A percentile compares a stretch with the other conserved stretches of the same genome.
phyloP scores from a whole-genome alignment of 2,113 vertebrate species.

The Leptodactylus fuscus region DNA sequence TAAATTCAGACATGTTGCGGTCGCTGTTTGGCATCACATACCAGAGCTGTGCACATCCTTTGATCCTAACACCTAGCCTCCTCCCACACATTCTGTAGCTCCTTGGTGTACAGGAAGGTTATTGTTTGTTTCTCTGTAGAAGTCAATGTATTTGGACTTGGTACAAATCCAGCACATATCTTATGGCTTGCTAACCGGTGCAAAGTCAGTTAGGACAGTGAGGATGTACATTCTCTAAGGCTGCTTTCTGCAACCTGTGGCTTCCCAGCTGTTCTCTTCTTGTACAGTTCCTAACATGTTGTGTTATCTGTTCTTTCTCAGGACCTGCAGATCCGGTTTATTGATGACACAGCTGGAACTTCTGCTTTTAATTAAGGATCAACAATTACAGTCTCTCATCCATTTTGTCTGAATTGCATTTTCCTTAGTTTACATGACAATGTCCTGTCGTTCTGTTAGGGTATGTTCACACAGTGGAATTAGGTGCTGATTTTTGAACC shows the following conservation, averaged over 20 bases:
- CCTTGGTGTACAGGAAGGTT: background rate
- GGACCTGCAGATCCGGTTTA: background rate
- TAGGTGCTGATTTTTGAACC: too few species aligned
- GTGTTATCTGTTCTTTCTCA: slow-evolving; percentile 13
- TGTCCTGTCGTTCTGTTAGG: too few species aligned
- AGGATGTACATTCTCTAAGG: background rate
- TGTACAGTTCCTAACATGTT: slow-evolving; percentile 20
- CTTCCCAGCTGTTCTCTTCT: background rate
- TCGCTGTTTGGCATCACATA: slow-evolving; percentile 21
- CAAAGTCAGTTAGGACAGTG: background rate
- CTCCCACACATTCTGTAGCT: slow-evolving; percentile 13
- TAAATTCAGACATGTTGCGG: slow-evolving; percentile 16
- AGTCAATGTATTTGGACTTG: background rate
- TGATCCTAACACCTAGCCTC: slow-evolving; percentile 42
- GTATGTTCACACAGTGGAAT: too few species aligned
- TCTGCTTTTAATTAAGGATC: background rate
- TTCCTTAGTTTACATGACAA: too few species aligned
- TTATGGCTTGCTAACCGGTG: background rate
- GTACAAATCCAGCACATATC: background rate
- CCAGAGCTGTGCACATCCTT: slow-evolving; percentile 25
- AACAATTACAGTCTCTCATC: background rate
- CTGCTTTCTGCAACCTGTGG: background rate
- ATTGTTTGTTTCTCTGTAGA: slow-evolving; percentile 23
- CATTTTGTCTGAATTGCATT: background rate
- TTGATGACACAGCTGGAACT: slow-evolving; percentile 27